A percentile compares a stretch with the other conserved stretches of the same genome.
These are phyloP conservation scores for Sporophila hypoxantha DNA, from an alignment of 2,113 vertebrate genomes.

Conservation along the genomic window DNA sequence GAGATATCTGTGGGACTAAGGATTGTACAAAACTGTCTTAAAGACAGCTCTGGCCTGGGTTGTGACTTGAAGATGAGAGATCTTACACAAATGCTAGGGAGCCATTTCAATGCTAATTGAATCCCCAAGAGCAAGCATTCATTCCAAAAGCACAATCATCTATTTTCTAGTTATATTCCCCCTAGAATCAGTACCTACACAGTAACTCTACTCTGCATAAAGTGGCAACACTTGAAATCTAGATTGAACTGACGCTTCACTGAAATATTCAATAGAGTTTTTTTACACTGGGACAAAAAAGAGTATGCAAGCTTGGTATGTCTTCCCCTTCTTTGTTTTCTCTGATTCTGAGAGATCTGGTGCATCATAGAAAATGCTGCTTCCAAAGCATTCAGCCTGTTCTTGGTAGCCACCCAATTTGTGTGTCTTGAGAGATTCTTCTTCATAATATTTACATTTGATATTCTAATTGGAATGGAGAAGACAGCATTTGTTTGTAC, in stretches of 20 bases:
- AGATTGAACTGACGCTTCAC: not conserved
- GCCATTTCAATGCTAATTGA: not conserved
- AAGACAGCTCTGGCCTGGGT: not conserved
- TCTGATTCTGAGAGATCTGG: not conserved
- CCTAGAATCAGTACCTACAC: not conserved
- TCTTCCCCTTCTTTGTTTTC: not conserved
- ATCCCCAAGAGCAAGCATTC: not conserved
- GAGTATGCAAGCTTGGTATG: not conserved
- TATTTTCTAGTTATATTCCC: not conserved
- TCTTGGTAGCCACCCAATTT: not conserved
- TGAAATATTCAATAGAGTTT: not conserved
- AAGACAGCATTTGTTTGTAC: not conserved
- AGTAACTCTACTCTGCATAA: not conserved
- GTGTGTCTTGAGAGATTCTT: not conserved
- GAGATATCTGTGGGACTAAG: not conserved
- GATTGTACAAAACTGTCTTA: not conserved
- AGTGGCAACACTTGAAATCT: not conserved
- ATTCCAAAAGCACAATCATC: not conserved
- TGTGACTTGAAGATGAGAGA: not conserved
- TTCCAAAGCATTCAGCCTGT: not conserved
- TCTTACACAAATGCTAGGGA: not conserved
- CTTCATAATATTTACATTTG: constrained; percentile 28
- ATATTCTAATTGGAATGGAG: constrained; percentile 11
- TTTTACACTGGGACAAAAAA: not conserved
- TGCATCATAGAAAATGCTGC: not conserved